Percentiles rank a stretch among this genome's conserved stretches.
Conservation (phyloP, 1,140 invertebrate genomes). For the Hermatobates lingyangjiaoensis region DNA sequence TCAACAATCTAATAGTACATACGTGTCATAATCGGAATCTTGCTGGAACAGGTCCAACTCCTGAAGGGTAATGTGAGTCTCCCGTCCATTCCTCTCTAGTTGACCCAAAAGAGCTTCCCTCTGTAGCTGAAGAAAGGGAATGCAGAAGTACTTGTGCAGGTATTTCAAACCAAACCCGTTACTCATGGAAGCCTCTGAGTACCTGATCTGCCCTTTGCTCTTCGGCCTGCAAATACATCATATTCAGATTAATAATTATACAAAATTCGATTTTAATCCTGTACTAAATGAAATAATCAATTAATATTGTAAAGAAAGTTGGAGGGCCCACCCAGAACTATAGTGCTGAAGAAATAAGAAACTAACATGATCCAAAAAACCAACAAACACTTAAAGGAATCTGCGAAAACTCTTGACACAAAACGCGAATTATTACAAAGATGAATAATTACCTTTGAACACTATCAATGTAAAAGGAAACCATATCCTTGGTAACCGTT, state of each 20-base stretch:
- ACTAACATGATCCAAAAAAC: too few species aligned
- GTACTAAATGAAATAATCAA: too few species aligned
- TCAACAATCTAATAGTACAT: constrained; percentile 22
- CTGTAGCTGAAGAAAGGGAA: constrained; percentile 86
- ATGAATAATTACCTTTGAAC: constrained; percentile 24
- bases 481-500: constrained; percentile 48
- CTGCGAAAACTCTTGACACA: too few species aligned
- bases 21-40: constrained; percentile 76
- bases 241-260: neutral
- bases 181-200: constrained; percentile 86
- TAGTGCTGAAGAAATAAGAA: too few species aligned
- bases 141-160: constrained; percentile 89
- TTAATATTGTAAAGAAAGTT: too few species aligned
- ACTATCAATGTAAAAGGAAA: constrained; percentile 45
- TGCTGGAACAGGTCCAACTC: constrained; percentile 69
- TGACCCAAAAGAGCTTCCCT: constrained; percentile 69
- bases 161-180: constrained; percentile 90
- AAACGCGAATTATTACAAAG: constrained; percentile 11
- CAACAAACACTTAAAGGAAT: too few species aligned
- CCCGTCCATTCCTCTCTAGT: constrained; percentile 68
- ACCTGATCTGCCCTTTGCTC: constrained; percentile 45
- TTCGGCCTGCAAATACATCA: constrained; percentile 23
- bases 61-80: constrained; percentile 59
- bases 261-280: too few species aligned
- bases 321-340: too few species aligned